Percentiles rank a stretch among this genome's conserved stretches.
Conservation (phyloP, 1,140 invertebrate species). For the Anoplolepis gracilipes region DNA sequence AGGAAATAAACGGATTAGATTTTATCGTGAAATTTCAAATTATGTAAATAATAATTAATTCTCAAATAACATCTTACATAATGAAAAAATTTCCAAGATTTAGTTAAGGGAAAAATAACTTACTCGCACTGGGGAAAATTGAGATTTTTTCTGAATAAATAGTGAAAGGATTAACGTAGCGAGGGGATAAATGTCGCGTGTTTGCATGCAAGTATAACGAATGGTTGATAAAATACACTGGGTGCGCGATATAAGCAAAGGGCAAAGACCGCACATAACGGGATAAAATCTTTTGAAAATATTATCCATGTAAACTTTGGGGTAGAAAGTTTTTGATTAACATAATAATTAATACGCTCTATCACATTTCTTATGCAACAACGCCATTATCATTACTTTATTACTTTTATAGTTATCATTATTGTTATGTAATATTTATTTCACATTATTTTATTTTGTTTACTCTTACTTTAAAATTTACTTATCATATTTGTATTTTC, state of each 20-base stretch:
- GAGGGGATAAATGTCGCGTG: constrained; percentile 48
- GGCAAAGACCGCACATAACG: constrained; percentile 41
- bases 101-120: background rate
- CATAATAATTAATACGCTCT: constrained; percentile 32
- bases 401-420: background rate
- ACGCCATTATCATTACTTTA: constrained; percentile 3
- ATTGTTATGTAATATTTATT: background rate
- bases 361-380: background rate
- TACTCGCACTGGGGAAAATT: background rate
- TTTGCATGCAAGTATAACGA: constrained; percentile 54
- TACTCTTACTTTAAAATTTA: background rate
- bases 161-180: constrained; percentile 42
- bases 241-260: constrained; percentile 52
- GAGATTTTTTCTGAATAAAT: constrained; percentile 51
- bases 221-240: constrained; percentile 47
- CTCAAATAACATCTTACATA: background rate
- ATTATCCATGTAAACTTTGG: constrained; percentile 43
- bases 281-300: constrained; percentile 49
- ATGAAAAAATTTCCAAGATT: background rate
- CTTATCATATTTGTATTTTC: background rate
- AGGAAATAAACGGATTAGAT: background rate
- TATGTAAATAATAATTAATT: background rate
- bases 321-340: constrained; percentile 39
- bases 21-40: background rate
- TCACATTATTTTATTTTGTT: background rate